A percentile compares a stretch with the other conserved stretches of the same genome.
phyloP scores from a whole-genome alignment of 2,888 invertebrate genomes.

The Galerucella calmariensis region DNA sequence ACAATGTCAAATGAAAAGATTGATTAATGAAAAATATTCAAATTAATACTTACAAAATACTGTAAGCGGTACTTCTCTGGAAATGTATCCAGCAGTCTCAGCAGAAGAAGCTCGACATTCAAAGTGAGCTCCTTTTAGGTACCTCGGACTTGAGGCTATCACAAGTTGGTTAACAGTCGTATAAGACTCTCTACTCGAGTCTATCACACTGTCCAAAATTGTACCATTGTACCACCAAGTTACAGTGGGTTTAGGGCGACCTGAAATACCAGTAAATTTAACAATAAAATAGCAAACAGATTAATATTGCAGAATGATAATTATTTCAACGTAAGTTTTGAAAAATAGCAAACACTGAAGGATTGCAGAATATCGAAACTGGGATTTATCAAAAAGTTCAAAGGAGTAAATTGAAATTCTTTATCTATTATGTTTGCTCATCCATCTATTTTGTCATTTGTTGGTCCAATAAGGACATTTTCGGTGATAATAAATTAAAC shows the following conservation, averaged over 20 bases:
- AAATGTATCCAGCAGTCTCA: conserved; percentile 75
- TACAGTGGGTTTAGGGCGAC: conserved; percentile 83
- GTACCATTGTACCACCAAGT: conserved; percentile 86
- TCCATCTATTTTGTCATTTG: no score
- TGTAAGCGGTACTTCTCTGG: conserved; percentile 80
- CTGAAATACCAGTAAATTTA: conserved; percentile 64
- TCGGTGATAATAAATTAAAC: no score
- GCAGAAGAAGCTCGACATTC: conserved; percentile 84
- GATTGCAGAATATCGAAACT: no score
- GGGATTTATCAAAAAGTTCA: no score
- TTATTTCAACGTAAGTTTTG: no score
- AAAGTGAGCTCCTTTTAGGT: conserved; percentile 78
- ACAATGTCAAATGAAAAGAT: no score
- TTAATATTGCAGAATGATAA: no score
- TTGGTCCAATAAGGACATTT: no score
- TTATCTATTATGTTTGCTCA: no score
- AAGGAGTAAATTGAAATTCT: no score
- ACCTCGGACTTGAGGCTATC: conserved; percentile 77
- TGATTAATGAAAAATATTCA: neutral
- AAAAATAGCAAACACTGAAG: neutral
- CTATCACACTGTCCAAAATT: conserved; percentile 79
- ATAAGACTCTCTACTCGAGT: conserved; percentile 72
- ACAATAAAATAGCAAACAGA: no score
- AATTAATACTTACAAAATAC: conserved; percentile 68
- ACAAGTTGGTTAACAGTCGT: conserved; percentile 81